Base-by-base conservation (phyloP, 2,888 invertebrate species). In the Plutella xylostella region DNA sequence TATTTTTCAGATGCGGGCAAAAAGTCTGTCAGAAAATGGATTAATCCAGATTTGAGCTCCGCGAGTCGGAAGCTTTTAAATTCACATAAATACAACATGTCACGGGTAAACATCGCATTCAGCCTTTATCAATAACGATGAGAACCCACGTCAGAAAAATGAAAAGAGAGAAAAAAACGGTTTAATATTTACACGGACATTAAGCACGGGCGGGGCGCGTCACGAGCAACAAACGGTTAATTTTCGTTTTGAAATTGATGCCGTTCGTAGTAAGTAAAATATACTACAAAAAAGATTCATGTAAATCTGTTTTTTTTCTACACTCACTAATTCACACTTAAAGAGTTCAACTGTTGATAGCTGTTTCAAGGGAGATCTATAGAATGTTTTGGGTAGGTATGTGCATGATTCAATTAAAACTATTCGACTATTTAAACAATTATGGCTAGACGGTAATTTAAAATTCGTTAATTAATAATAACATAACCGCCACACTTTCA, bases 21-120 rank as follows among this genome's bases (percentile, higher is more conserved):
- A n/a, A n/a, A n/a, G n/a, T n/a, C n/a, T n/a, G n/a, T n/a, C n/a
- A n/a, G n/a, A n/a, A n/a, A 7, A 37, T 1, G 63, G 60, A 74
- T 77, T 76, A 77, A 77, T 79, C 72, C 65, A 57, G 68, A 70
- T 76, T 76, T 71, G 66, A 74, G 67, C 69, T 68, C 59, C 57
- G 58, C 63, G 68, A 68, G 64, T 68, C 68, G 68, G 68, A 68
- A 70, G 73, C 77, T 74, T 78, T 80, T 79, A 78, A 79, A 79
- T 69, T 67, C 72, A 65, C 71, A 74, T 80, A 77, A 78, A 80
- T 79, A 76, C 69, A 72, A 68, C 75, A 79, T 75, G 77, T 74
- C 73, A 72, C 61, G 73, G 66, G 55, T 54, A 60, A 60, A n/a
- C n/a, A n/a, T 63, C 57, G 57, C 59, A 63, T 57, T 56, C 64